phyloP scores from a whole-genome alignment of 2,113 vertebrate genomes.

The Osmerus eperlanus region DNA sequence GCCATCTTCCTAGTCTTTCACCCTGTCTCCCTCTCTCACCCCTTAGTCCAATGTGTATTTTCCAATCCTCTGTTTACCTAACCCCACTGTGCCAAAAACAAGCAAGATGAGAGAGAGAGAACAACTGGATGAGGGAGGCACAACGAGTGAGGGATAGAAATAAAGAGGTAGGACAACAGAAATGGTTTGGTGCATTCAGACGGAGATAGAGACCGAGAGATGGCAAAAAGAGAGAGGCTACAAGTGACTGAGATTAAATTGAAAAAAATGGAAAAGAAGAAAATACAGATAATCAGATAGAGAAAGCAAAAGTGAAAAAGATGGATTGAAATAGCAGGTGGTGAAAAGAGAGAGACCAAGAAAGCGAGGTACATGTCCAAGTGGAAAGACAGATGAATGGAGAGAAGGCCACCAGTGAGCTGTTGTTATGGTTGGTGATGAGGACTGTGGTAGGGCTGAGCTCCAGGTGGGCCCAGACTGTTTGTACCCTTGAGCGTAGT shows the following conservation, averaged over 20 bases:
- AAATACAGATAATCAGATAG: no score
- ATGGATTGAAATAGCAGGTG: not conserved
- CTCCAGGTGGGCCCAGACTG: slow-evolving; percentile 60
- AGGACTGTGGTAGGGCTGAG: slow-evolving; percentile 17
- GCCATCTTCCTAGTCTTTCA: slow-evolving; percentile 8
- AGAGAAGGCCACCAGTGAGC: slow-evolving; percentile 28
- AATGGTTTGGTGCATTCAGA: not conserved
- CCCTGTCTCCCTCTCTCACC: slow-evolving; percentile 6
- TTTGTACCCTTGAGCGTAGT: slow-evolving; percentile 53
- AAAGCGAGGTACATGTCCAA: slow-evolving; percentile 5
- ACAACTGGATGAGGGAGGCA: not conserved
- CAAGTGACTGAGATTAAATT: no score
- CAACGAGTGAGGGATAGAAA: not conserved
- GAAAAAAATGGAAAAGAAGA: no score
- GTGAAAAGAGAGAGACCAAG: not conserved
- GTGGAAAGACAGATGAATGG: slow-evolving; percentile 23
- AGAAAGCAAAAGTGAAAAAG: no score
- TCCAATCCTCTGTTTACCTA: slow-evolving; percentile 7
- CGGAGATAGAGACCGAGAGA: not conserved
- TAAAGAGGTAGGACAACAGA: not conserved
- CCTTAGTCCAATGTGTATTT: not conserved
- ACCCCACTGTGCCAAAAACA: slow-evolving; percentile 6
- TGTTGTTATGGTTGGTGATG: not conserved
- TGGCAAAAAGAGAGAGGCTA: no score
- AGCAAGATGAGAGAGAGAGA: slow-evolving; percentile 6